Conservation (phyloP, 1,140 invertebrate species). For the Augochlora pura region DNA sequence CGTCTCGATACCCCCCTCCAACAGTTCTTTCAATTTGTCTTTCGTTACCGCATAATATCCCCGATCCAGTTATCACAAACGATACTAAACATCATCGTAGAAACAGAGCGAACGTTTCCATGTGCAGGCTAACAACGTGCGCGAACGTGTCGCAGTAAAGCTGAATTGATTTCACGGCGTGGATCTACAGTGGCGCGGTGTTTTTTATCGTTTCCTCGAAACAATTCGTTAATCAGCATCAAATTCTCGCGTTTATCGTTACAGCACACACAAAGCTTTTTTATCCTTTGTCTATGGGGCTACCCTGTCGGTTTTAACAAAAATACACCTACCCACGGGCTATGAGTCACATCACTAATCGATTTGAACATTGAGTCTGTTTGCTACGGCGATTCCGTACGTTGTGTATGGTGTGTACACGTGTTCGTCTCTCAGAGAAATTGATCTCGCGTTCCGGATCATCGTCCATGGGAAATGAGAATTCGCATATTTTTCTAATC, state of each 20-base stretch:
- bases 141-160: conserved; percentile 1
- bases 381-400: conserved; percentile 1
- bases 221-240: conserved; percentile 6
- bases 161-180: neutral
- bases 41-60: too few relatives aligned
- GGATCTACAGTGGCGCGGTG: neutral
- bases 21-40: too few relatives aligned
- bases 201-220: neutral
- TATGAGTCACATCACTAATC: conserved; percentile 5
- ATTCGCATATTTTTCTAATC: conserved; percentile 2
- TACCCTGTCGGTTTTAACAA: conserved; percentile 26
- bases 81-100: too few relatives aligned
- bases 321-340: conserved; percentile 41
- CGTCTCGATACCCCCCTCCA: too few relatives aligned
- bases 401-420: neutral
- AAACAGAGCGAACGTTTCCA: neutral
- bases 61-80: too few relatives aligned
- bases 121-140: neutral
- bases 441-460: neutral
- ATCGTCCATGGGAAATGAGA: conserved; percentile 15
- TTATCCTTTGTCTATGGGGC: neutral
- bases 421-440: neutral
- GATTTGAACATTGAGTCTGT: neutral
- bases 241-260: neutral
- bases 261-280: conserved; percentile 25